Percentiles rank a stretch among this genome's conserved stretches.
Conservation (phyloP, 2,113 vertebrate genomes). For the Hippocampus mohnikei region DNA sequence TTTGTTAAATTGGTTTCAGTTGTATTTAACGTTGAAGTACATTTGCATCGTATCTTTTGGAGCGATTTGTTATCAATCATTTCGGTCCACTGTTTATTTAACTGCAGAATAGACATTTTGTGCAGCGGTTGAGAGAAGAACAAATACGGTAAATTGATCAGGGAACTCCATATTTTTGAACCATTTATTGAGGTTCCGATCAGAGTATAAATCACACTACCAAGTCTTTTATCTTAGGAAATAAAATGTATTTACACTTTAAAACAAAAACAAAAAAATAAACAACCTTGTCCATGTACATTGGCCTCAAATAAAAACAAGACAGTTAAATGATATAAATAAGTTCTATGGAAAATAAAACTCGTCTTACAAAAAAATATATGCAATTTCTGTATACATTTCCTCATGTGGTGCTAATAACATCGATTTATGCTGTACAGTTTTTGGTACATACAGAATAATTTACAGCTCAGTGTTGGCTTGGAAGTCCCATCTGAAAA, state of each 20-base stretch:
- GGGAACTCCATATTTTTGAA: conserved; percentile 49
- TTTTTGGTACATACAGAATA: conserved; percentile 80
- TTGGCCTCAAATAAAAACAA: conserved; percentile 80
- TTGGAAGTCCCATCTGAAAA: conserved; percentile 75
- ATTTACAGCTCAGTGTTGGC: conserved; percentile 72
- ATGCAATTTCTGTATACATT: conserved; percentile 92
- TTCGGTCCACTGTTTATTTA: background rate
- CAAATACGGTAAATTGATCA: background rate
- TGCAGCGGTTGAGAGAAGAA: background rate
- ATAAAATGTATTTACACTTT: conserved; percentile 72
- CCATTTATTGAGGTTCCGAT: conserved; percentile 74
- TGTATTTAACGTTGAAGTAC: background rate
- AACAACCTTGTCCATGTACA: conserved; percentile 58
- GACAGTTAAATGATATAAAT: conserved; percentile 84
- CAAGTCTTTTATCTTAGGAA: conserved; percentile 70
- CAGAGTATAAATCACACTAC: conserved; percentile 75
- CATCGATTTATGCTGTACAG: conserved; percentile 83
- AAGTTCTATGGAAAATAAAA: conserved; percentile 77
- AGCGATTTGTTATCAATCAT: background rate
- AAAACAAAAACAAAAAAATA: conserved; percentile 2
- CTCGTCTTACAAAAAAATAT: conserved; percentile 89
- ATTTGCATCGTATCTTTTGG: no score
- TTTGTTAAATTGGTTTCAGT: background rate
- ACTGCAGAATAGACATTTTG: background rate
- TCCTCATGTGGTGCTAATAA: conserved; percentile 83